Conservation (phyloP, 2,888 invertebrate genomes). For the Heteromyza rotundicornis region DNA sequence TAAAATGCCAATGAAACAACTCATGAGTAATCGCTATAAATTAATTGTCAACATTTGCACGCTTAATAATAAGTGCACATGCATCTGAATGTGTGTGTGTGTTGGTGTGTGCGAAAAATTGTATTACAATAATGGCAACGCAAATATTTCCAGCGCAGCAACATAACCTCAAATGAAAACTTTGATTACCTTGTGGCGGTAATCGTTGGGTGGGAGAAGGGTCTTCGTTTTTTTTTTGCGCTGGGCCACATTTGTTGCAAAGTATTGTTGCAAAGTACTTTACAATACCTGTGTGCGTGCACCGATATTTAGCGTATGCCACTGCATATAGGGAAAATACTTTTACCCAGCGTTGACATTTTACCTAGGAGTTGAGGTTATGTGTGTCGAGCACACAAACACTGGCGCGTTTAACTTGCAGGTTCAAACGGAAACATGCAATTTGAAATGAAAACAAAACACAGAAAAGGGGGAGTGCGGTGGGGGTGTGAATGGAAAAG, state of each 20-base stretch:
- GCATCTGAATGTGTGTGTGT: background rate
- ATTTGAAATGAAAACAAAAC: background rate
- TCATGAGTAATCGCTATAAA: conserved; percentile 61
- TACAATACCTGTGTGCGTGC: background rate
- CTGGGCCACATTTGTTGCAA: conserved; percentile 1
- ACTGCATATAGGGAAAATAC: background rate
- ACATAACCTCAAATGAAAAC: conserved; percentile 5
- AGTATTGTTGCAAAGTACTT: conserved; percentile 3
- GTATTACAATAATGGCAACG: background rate
- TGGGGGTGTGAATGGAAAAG: background rate
- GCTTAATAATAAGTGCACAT: background rate
- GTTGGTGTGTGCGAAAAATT: background rate
- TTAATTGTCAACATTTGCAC: conserved; percentile 58
- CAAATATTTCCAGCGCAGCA: background rate
- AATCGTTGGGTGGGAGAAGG: background rate
- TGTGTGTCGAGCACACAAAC: background rate
- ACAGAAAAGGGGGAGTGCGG: background rate
- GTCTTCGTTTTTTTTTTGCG: too few relatives aligned
- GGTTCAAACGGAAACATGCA: background rate
- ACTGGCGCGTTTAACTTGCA: background rate
- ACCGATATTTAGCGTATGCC: background rate
- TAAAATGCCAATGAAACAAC: too few relatives aligned
- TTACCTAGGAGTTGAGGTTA: conserved; percentile 5
- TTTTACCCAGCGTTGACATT: conserved; percentile 1
- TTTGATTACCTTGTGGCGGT: background rate